These are phyloP conservation scores for Leptura quadrifasciata DNA, from an alignment of 2,888 invertebrate species.

Conservation along the genomic window DNA sequence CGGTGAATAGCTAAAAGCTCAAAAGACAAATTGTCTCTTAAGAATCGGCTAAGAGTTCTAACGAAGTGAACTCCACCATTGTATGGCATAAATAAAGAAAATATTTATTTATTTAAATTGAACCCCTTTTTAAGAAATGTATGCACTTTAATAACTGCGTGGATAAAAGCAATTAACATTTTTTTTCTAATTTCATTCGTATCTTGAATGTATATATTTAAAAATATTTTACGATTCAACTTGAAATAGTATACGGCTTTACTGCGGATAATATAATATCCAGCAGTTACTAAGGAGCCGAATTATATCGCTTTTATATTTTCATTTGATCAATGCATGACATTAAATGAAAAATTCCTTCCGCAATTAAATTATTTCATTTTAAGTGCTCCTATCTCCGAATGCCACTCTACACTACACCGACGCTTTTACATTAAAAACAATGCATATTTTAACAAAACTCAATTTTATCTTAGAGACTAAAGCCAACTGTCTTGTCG, in stretches of 20 bases:
- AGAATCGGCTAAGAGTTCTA: no score
- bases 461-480: constrained; percentile 11
- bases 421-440: not conserved
- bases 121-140: no score
- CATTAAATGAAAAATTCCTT: not conserved
- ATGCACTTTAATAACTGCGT: no score
- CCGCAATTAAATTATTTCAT: not conserved
- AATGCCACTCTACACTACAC: not conserved
- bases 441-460: constrained; percentile 9
- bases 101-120: no score
- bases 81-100: no score
- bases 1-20: no score
- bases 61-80: no score
- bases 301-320: not conserved
- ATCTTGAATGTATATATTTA: no score
- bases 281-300: no score
- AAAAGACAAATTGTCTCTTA: no score
- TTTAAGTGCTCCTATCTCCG: not conserved
- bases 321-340: not conserved
- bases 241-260: not conserved
- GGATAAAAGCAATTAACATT: no score
- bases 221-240: not conserved
- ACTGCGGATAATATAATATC: not conserved
- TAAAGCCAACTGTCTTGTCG: constrained; percentile 17
- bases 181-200: no score